Evolutionary conservation across 2,113 vertebrate genomes (phyloP), one percentile per base, ranked within the genome.

Genomic region (Trinectes maculatus): DNA sequence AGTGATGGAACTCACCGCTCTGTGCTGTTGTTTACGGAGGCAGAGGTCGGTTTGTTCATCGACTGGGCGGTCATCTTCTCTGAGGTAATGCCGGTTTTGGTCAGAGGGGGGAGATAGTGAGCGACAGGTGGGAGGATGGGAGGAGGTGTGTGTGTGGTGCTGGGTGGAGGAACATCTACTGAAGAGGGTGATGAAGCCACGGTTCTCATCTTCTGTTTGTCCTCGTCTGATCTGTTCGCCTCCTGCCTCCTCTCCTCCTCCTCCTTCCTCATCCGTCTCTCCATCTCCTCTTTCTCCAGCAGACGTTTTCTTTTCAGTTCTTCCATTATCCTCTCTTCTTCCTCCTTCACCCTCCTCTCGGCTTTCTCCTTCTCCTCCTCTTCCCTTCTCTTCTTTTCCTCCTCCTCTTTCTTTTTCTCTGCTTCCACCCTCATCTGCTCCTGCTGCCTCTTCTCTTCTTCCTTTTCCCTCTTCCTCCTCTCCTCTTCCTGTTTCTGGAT

Each of bases 191-290:
- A 13, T 18, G 70, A 19, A 7, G 58, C 46, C 36, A 60, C 15
- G 6, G 40, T 62, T 71, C 43, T 87, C 85, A 89, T 85, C 57
- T 78, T 87, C 59, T 83, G 72, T 44, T 90, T 91, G 57, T 90
- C 91, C 62, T 92, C 89, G 8, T 91, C 88, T 24, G 89, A 87
- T 40, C 55, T 82, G 80, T 89, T 90, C 28, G 43, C 61, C 51
- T 85, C 78, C 24, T 44, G 57, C n/a, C n/a, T 71, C 12, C 25
- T 31, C 7, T 47, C 31, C 6, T n/a, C n/a, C n/a, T n/a, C n/a
- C n/a, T n/a, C n/a, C n/a, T n/a, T n/a, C n/a, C n/a, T n/a, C n/a
- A n/a, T n/a, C n/a, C n/a, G n/a, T n/a, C n/a, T n/a, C n/a, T n/a
- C n/a, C n/a, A n/a, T n/a, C n/a, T n/a, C n/a, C 26, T 54, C 3